Percentiles rank a stretch among this genome's conserved stretches.
Evolutionary conservation across 2,113 vertebrate species (phyloP).

Genomic region (Lepisosteus osseus): DNA sequence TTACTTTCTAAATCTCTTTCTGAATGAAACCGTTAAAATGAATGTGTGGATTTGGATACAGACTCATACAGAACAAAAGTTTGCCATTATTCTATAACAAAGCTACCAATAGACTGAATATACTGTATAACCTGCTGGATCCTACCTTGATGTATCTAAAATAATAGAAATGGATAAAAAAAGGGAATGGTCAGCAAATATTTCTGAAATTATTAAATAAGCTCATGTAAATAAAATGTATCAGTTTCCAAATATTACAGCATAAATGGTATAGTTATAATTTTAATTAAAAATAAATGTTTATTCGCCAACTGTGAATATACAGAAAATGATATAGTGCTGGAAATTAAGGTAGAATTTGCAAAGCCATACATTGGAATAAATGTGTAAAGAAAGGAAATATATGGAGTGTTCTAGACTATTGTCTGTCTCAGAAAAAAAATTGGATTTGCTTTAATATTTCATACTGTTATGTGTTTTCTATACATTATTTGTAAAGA

Average conservation of each 20-base stretch:
- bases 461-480: constrained; percentile 64
- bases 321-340: constrained; percentile 34
- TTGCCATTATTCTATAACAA: constrained; percentile 11
- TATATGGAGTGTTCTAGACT: constrained; percentile 55
- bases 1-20: constrained; percentile 20
- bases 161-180: constrained; percentile 27
- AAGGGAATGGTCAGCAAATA: constrained; percentile 33
- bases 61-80: not conserved
- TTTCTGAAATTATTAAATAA: constrained; percentile 59
- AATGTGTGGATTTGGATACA: not conserved
- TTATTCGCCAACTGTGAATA: constrained; percentile 58
- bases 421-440: constrained; percentile 54
- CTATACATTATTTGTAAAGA: constrained; percentile 74
- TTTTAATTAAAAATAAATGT: constrained; percentile 58
- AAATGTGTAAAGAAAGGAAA: constrained; percentile 32
- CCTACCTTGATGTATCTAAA: constrained; percentile 12
- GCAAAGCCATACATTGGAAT: constrained; percentile 31
- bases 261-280: constrained; percentile 51
- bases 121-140: constrained; percentile 19
- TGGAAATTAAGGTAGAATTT: constrained; percentile 28
- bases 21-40: constrained; percentile 10
- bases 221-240: constrained; percentile 64
- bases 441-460: constrained; percentile 64
- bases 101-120: constrained; percentile 26
- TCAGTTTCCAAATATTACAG: constrained; percentile 63